Evolutionary conservation across 2,113 vertebrate genomes (phyloP).

Genomic region (Lipotes vexillifer): DNA sequence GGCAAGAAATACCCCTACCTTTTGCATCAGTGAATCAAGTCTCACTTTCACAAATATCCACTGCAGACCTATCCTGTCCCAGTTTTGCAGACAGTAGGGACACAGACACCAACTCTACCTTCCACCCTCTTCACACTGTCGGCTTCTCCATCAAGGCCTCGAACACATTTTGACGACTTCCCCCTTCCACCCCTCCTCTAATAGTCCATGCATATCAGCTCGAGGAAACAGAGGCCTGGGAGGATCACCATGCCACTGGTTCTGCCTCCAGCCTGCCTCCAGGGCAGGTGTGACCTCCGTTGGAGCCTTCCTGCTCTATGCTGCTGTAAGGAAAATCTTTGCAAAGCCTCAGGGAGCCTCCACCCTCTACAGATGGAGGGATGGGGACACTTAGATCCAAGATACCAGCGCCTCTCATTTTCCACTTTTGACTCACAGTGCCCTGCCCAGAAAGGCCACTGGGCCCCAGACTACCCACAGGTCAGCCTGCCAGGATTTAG

Average conservation of each 20-base stretch:
- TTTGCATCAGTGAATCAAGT: not conserved
- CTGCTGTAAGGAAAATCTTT: not conserved
- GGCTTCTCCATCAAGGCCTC: not conserved
- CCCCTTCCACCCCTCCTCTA: not conserved
- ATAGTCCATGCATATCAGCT: not conserved
- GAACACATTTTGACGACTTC: not conserved
- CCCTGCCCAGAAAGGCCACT: slow-evolving; percentile 28
- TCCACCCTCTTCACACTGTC: not conserved
- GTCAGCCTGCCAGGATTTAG: slow-evolving; percentile 26
- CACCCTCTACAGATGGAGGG: not conserved
- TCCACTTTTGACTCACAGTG: slow-evolving; percentile 53
- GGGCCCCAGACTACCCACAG: not conserved
- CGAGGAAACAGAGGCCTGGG: not conserved
- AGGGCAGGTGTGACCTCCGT: not conserved
- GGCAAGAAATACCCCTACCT: not conserved
- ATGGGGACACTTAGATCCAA: not conserved
- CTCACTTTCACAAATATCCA: not conserved
- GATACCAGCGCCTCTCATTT: slow-evolving; percentile 31
- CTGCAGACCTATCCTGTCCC: no score
- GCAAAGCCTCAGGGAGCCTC: not conserved
- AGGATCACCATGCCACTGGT: not conserved
- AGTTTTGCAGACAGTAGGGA: not conserved
- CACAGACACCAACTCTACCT: not conserved
- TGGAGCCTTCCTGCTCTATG: no score
- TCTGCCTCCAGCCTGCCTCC: not conserved